Base-by-base conservation (phyloP, 2,797 vertebrate genomes). In the Cygnus olor region DNA sequence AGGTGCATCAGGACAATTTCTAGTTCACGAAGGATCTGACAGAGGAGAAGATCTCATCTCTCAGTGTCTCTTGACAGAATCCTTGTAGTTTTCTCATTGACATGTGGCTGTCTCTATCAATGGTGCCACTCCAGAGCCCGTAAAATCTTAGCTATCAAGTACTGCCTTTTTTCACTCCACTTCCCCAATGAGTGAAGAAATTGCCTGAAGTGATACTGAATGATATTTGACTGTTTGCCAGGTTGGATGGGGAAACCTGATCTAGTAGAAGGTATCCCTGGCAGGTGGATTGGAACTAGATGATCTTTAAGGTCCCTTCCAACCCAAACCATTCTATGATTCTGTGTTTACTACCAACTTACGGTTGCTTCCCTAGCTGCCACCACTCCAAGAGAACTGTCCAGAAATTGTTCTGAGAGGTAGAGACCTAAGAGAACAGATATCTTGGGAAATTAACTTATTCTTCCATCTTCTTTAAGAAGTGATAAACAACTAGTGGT, bases 311-410 rank as follows among this genome's bases (percentile, higher is more conserved):
- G 28, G 40, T 42, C 63, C 38, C 13, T 44, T 64, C 28, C 40
- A 65, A 20, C 30, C 40, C 42, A 22, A 44, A 65, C 20, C 10
- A 44, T 44, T 30, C 30, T 32, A 28, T 32, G 20, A 44, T 44
- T 40, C 61, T 65, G 24, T 42, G 51, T 25, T 56, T 40, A 10
- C 25, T 47, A 20, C 56, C 38, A 42, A 28, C 14, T 49, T n/a
- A 11, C 0, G 0, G 38, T 27, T 54, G 42, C 72, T 65, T 73
- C 61, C 66, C 51, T 34, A 4, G 0, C 12, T 42, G n/a, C 56
- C 34, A 30, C 51, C 36, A 8, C 45, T 51, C 25, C 72, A 74
- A 65, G 40, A 65, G 78, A 73, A 53, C 47, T 32, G 44, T 66
- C 58, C 53, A 80, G 70, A 53, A 66, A 40, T 51, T 38, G 17